Conservation (phyloP, 23 tunicate genomes). For the Ascidia mentula region DNA sequence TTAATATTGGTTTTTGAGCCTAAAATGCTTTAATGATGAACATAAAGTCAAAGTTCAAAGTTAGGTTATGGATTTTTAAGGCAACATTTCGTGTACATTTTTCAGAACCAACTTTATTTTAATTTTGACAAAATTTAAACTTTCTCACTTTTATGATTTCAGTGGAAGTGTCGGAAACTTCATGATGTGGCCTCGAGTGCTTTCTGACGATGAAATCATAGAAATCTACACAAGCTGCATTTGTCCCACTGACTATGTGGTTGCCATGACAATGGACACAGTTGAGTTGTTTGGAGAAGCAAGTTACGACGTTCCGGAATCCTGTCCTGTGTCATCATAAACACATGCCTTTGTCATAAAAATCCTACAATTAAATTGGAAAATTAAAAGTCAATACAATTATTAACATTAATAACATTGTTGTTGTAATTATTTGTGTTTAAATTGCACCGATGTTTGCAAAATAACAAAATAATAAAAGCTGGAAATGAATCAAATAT, state of each 20-base stretch:
- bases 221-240: neutral
- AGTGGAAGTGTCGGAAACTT: neutral
- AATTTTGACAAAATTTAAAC: no score
- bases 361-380: neutral
- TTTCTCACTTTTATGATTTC: neutral
- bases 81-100: no score
- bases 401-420: no score
- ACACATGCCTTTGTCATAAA: neutral
- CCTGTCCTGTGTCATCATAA: neutral
- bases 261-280: neutral
- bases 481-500: no score
- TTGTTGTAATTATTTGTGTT: no score
- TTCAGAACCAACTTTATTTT: neutral
- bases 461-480: no score
- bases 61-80: no score
- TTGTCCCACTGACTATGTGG: neutral
- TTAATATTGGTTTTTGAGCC: no score
- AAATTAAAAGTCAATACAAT: no score
- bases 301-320: neutral
- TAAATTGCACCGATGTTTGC: no score
- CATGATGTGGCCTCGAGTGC: constrained; percentile 2
- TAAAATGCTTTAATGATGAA: no score
- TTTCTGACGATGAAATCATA: neutral
- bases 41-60: no score
- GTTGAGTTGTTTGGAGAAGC: neutral